phyloP scores from a whole-genome alignment of 2,113 vertebrate genomes.

The Psophia crepitans region DNA sequence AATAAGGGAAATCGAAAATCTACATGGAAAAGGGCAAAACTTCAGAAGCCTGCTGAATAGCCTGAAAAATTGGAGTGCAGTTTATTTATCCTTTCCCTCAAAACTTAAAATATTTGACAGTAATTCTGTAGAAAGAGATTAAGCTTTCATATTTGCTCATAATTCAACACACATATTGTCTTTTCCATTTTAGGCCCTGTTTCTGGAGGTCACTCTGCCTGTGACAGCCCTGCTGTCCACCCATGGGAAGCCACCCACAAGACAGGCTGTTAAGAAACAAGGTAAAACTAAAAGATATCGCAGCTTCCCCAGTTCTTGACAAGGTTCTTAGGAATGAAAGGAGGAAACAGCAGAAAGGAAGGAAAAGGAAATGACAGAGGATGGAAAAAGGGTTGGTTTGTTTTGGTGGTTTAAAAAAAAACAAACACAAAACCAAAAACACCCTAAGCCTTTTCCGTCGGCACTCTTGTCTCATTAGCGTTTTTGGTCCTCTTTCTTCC shows the following conservation, averaged over 20 bases:
- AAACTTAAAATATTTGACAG: background rate
- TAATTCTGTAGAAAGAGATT: background rate
- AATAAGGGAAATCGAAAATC: background rate
- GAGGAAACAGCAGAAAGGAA: slow-evolving; percentile 50
- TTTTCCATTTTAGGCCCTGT: background rate
- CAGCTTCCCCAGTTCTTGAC: slow-evolving; percentile 9
- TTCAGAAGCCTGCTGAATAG: background rate
- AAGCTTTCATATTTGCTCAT: background rate
- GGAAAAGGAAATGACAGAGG: slow-evolving; percentile 55
- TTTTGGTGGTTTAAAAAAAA: background rate
- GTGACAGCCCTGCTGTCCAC: background rate
- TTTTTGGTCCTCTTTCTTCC: background rate
- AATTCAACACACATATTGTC: background rate
- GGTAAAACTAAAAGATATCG: background rate
- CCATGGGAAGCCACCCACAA: background rate
- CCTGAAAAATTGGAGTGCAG: background rate
- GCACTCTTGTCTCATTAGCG: background rate
- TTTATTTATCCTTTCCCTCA: background rate
- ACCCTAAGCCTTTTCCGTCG: background rate
- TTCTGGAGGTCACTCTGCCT: background rate
- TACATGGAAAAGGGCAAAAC: background rate
- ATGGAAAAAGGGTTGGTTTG: slow-evolving; percentile 27
- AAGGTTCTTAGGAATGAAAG: background rate
- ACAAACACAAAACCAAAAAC: background rate
- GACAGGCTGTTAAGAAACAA: background rate